These are phyloP conservation scores for Pyrochroa serraticornis DNA, from an alignment of 2,888 invertebrate species.

Conservation along the genomic window DNA sequence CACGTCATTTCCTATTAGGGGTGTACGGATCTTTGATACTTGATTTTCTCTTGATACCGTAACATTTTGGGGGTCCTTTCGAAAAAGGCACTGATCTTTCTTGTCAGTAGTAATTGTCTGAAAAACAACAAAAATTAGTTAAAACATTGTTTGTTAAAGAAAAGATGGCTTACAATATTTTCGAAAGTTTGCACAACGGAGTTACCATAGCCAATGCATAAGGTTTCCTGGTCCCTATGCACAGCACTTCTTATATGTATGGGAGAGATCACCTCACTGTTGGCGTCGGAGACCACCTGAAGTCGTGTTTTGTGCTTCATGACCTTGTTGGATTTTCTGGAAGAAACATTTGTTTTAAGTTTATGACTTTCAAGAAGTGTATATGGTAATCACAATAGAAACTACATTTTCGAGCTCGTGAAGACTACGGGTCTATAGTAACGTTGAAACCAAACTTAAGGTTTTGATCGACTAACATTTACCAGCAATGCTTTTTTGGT, in stretches of 20 bases:
- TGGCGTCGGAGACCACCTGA: conserved; percentile 64
- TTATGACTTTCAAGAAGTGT: neutral
- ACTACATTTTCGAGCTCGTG: too few relatives aligned
- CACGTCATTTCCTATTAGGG: conserved; percentile 58
- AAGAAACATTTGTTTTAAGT: neutral
- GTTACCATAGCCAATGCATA: conserved; percentile 66
- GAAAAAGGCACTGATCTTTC: conserved; percentile 59
- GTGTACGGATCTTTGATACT: conserved; percentile 56
- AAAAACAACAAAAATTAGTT: conserved; percentile 25
- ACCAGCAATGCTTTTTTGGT: too few relatives aligned
- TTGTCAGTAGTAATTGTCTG: conserved; percentile 47
- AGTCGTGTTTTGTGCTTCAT: conserved; percentile 69
- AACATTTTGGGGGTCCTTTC: conserved; percentile 53
- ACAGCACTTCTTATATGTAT: conserved; percentile 63
- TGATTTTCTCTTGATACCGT: conserved; percentile 42
- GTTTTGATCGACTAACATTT: too few relatives aligned
- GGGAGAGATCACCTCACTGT: conserved; percentile 59
- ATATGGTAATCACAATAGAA: too few relatives aligned
- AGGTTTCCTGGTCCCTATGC: conserved; percentile 53
- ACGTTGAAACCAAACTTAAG: too few relatives aligned
- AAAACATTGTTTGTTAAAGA: neutral
- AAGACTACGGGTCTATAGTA: too few relatives aligned
- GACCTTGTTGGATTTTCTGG: conserved; percentile 62
- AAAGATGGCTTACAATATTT: conserved; percentile 58
- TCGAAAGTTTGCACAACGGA: conserved; percentile 66